Evolutionary conservation across 2,797 vertebrate genomes (phyloP).

Genomic region (Tachyglossus aculeatus): DNA sequence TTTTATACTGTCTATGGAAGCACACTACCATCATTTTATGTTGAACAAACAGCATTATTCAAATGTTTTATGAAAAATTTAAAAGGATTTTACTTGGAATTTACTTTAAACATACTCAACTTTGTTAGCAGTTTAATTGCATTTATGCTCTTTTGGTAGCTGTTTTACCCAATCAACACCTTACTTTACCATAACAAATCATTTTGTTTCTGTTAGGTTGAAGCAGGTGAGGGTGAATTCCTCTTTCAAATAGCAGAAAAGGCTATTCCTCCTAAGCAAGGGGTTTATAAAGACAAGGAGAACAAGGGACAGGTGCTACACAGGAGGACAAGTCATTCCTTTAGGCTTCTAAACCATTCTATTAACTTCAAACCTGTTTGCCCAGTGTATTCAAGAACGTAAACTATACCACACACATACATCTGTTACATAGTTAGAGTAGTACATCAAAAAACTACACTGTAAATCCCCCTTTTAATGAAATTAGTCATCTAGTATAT

Average conservation of each 20-base stretch:
- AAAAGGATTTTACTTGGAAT: too few relatives aligned
- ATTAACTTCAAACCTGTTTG: conserved; percentile 27
- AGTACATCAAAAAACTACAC: conserved; percentile 6
- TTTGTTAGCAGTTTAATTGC: too few relatives aligned
- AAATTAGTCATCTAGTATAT: conserved; percentile 31
- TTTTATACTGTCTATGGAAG: not conserved
- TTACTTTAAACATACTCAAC: too few relatives aligned
- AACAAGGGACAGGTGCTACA: conserved; percentile 14
- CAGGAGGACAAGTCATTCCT: conserved; percentile 35
- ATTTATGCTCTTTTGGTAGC: too few relatives aligned
- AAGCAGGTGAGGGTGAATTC: too few relatives aligned
- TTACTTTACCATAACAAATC: too few relatives aligned
- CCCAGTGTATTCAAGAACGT: conserved; percentile 25
- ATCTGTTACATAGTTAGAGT: conserved; percentile 42
- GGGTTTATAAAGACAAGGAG: conserved; percentile 44
- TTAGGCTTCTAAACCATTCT: conserved; percentile 4
- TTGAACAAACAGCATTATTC: conserved; percentile 49
- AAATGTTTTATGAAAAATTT: too few relatives aligned
- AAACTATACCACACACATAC: conserved; percentile 50
- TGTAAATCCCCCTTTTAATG: conserved; percentile 31
- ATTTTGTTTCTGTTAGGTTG: too few relatives aligned
- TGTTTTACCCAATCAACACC: too few relatives aligned
- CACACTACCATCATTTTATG: conserved; percentile 14
- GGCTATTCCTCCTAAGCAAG: too few relatives aligned
- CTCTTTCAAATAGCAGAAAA: too few relatives aligned